phyloP scores from a whole-genome alignment of 1,140 invertebrate genomes.

The Himalopsyche phryganea region DNA sequence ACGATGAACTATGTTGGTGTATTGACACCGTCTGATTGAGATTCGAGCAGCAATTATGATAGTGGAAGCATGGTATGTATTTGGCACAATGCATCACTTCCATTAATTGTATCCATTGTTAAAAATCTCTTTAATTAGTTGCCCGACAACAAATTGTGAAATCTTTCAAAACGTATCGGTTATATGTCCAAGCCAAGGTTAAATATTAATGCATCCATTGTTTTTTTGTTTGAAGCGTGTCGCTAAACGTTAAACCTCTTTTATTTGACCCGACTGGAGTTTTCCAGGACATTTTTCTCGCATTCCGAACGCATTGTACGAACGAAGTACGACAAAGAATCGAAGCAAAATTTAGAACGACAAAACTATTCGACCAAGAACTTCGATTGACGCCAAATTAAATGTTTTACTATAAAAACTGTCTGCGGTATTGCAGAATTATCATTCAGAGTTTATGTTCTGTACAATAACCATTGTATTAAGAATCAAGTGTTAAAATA shows the following conservation, averaged over 20 bases:
- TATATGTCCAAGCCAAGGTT: constrained; percentile 13
- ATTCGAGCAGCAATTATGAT: too few species aligned
- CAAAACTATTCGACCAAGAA: constrained; percentile 33
- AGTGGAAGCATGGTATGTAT: too few species aligned
- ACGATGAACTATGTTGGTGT: too few species aligned
- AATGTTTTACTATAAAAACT: constrained; percentile 28
- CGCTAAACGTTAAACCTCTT: constrained; percentile 3
- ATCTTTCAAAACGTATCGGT: background rate
- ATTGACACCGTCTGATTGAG: too few species aligned
- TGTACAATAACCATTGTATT: background rate
- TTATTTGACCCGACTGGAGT: background rate
- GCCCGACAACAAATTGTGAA: too few species aligned
- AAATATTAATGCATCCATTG: constrained; percentile 2
- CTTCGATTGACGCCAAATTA: constrained; percentile 22
- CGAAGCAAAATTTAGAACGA: constrained; percentile 29
- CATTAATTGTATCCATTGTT: too few species aligned
- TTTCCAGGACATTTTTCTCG: constrained; percentile 1
- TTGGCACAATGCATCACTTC: too few species aligned
- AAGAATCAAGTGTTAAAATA: too few species aligned
- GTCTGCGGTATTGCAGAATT: constrained; percentile 5
- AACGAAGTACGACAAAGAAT: constrained; percentile 14
- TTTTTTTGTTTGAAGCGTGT: constrained; percentile 4
- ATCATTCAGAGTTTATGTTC: constrained; percentile 23
- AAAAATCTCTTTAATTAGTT: too few species aligned
- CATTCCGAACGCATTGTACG: constrained; percentile 8